Evolutionary conservation across 2,888 invertebrate species (phyloP), one percentile per base, ranked within the genome.

Genomic region (Thereva unica): DNA sequence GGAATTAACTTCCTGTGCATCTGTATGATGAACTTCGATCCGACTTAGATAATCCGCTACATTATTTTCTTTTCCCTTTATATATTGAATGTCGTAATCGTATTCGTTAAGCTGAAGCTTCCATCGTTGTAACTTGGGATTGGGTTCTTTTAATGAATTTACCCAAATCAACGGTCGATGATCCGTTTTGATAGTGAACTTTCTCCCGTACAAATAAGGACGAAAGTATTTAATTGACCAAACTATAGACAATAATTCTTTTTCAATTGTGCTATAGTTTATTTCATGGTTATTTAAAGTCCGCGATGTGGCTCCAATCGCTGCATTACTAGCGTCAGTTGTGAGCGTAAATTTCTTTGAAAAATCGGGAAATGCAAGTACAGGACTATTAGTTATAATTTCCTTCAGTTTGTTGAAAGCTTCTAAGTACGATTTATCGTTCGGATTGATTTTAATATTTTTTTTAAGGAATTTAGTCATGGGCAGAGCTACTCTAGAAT

Each of bases 81-180:
- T 72, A 49, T 75, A 74, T 4, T 66, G 64, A 3, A 77, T 71
- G 23, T 72, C 69, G 40, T 72, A 76, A 38, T 76, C 73, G 52
- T 69, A 78, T 57, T 77, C 76, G 52, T 72, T 71, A 71, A 77
- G 68, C 68, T 74, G 52, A 75, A 70, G 6, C 74, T 61, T 69
- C 79, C 78, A 80, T 4, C 78, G 59, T 9, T 74, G 75, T 8
- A 78, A 68, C 66, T 78, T 74, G 0, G 76, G 76, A 42, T 75
- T 77, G 1, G 77, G 78, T 10, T 79, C 78, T 70, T 80, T 79
- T 0, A 78, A 45, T 0, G 71, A 74, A 72, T 77, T 74, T 0
- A 80, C 64, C 76, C 78, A 80, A 4, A 71, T 72, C 1, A 80
- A 61, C 0, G 78, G 78, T 57, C 74, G 2, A 54, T 67, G 68